Conservation (phyloP, 2,797 vertebrate genomes). For the Jordanella pulchra region DNA sequence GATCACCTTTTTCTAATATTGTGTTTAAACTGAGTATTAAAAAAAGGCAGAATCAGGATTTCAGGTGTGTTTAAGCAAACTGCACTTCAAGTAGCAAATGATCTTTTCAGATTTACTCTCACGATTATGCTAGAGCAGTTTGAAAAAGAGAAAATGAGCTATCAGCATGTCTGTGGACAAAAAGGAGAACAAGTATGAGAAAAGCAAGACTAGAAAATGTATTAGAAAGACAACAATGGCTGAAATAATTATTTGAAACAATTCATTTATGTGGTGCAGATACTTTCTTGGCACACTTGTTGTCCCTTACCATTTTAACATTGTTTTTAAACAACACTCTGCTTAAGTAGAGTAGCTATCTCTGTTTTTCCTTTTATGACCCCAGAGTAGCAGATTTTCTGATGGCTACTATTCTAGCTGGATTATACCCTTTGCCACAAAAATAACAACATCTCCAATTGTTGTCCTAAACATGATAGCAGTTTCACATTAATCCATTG, state of each 20-base stretch:
- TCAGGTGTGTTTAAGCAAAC: neutral
- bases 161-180: neutral
- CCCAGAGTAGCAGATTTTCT: neutral
- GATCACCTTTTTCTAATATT: neutral
- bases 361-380: neutral
- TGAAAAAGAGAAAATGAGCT: neutral
- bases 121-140: neutral
- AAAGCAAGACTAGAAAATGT: neutral
- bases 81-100: neutral
- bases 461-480: too few species aligned
- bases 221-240: neutral
- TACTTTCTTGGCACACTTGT: neutral
- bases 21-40: neutral
- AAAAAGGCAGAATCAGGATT: neutral
- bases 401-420: neutral
- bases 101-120: neutral
- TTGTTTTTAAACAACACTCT: neutral
- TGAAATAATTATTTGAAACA: neutral
- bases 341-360: neutral
- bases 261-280: neutral
- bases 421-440: neutral
- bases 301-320: neutral
- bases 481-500: neutral
- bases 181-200: neutral
- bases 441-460: neutral